Percentiles rank a stretch among this genome's conserved stretches.
Evolutionary conservation across 2,888 invertebrate genomes (phyloP).

Genomic region (Petrolisthes manimaculis): DNA sequence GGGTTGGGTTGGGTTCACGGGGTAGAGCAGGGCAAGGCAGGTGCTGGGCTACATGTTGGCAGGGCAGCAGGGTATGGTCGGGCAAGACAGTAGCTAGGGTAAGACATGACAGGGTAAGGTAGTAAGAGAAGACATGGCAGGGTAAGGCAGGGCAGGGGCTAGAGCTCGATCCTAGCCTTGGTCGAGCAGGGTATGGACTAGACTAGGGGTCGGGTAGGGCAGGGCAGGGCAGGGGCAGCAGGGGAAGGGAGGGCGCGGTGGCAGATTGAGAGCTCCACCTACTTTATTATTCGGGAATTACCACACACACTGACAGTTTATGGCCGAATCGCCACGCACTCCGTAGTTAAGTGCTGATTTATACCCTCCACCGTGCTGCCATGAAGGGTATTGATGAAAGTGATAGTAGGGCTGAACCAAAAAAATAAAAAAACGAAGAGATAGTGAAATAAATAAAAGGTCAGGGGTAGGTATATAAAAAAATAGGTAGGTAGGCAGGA

Average conservation of each 20-base stretch:
- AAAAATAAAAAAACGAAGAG: neutral
- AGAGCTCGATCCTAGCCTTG: too few relatives aligned
- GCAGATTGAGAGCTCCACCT: constrained; percentile 36
- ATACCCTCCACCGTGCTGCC: constrained; percentile 12
- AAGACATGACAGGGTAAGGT: too few relatives aligned
- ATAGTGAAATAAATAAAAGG: neutral
- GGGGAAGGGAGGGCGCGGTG: neutral
- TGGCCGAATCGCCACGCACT: constrained; percentile 30
- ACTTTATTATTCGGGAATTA: constrained; percentile 39
- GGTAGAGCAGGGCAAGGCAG: too few relatives aligned
- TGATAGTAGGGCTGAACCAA: neutral
- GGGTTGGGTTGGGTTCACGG: too few relatives aligned
- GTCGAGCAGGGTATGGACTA: too few relatives aligned
- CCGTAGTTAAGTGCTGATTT: constrained; percentile 26
- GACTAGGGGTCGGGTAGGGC: neutral
- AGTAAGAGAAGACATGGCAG: too few relatives aligned
- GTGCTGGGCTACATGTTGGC: too few relatives aligned
- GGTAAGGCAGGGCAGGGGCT: too few relatives aligned
- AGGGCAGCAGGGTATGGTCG: too few relatives aligned
- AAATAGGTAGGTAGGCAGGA: neutral
- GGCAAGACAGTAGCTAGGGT: too few relatives aligned
- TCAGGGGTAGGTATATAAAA: neutral
- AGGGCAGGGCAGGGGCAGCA: neutral
- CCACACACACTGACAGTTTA: constrained; percentile 39
- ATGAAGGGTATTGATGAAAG: constrained; percentile 5